Evolutionary conservation across 1,140 invertebrate species (phyloP).

Genomic region (Paracyclopina nana): DNA sequence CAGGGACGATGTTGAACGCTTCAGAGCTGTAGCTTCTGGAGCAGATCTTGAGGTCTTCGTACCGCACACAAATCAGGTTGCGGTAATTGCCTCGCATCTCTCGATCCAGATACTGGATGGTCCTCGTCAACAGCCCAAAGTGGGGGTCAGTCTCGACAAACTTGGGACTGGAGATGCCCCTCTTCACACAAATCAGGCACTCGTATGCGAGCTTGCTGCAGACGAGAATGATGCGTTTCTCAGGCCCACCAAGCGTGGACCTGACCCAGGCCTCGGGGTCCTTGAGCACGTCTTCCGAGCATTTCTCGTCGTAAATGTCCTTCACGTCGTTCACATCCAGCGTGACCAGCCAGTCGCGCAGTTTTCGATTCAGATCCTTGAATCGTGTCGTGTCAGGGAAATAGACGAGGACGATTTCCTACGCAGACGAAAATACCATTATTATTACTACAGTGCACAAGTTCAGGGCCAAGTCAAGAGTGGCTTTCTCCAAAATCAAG

Average conservation of each 20-base stretch:
- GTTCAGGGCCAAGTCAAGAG: too few species aligned
- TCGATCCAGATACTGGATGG: conserved; percentile 3
- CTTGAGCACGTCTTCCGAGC: conserved; percentile 6
- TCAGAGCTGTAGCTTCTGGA: conserved; percentile 8
- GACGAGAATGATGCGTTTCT: conserved; percentile 7
- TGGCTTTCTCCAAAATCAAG: too few species aligned
- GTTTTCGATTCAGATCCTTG: conserved; percentile 10
- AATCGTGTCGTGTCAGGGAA: conserved; percentile 10
- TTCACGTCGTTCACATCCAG: conserved; percentile 12
- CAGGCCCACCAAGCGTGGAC: background rate
- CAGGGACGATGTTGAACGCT: conserved; percentile 10
- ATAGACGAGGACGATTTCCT: conserved; percentile 13
- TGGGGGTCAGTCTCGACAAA: conserved; percentile 1
- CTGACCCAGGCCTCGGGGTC: conserved; percentile 8
- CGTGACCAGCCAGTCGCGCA: conserved; percentile 5
- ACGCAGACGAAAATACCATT: too few species aligned
- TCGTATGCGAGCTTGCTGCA: conserved; percentile 3
- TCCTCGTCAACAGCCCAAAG: background rate
- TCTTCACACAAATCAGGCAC: conserved; percentile 1
- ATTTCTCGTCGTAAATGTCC: conserved; percentile 12
- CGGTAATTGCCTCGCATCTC: conserved; percentile 13
- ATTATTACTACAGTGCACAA: too few species aligned
- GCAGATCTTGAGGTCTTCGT: conserved; percentile 14
- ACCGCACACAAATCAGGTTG: conserved; percentile 9
- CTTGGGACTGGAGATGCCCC: conserved; percentile 1